phyloP scores from a whole-genome alignment of 2,888 invertebrate genomes.

The Drosophila macrospina region DNA sequence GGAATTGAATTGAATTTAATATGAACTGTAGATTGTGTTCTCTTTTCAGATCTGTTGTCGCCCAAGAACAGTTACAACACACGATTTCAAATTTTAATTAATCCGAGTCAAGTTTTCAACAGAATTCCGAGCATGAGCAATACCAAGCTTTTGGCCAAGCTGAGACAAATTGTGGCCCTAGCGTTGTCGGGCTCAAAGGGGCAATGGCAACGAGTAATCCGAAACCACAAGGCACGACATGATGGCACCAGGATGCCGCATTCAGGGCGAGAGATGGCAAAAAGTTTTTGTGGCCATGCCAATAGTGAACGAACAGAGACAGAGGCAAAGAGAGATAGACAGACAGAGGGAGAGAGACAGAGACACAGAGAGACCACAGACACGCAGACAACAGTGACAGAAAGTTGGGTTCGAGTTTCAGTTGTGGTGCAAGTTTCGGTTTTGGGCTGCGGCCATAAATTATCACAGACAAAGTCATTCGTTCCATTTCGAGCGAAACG shows the following conservation, averaged over 20 bases:
- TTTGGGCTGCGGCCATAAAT: slow-evolving; percentile 74
- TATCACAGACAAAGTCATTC: slow-evolving; percentile 83
- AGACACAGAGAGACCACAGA: slow-evolving; percentile 29
- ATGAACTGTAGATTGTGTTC: slow-evolving; percentile 10
- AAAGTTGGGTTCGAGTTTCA: slow-evolving; percentile 66
- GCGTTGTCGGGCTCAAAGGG: slow-evolving; percentile 48
- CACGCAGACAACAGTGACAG: slow-evolving; percentile 59
- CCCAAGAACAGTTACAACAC: slow-evolving; percentile 56
- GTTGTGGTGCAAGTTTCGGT: slow-evolving; percentile 53
- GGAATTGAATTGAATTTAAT: slow-evolving; percentile 76
- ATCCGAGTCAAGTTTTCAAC: slow-evolving; percentile 63
- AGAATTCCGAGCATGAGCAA: slow-evolving; percentile 42
- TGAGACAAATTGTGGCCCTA: slow-evolving; percentile 30
- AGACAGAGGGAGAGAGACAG: slow-evolving; percentile 3
- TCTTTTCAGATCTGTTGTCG: slow-evolving; percentile 9
- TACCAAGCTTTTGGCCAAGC: slow-evolving; percentile 32
- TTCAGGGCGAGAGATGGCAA: slow-evolving; percentile 41
- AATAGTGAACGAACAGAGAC: slow-evolving; percentile 12
- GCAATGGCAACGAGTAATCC: slow-evolving; percentile 62
- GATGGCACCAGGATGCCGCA: slow-evolving; percentile 35
- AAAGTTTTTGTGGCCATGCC: slow-evolving; percentile 50
- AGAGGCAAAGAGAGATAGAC: slow-evolving; percentile 12
- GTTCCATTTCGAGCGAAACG: slow-evolving; percentile 78
- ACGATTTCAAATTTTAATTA: slow-evolving; percentile 71
- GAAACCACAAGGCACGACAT: slow-evolving; percentile 65